Evolutionary conservation across 2,113 vertebrate species (phyloP).

Genomic region (Pyrgilauda ruficollis): DNA sequence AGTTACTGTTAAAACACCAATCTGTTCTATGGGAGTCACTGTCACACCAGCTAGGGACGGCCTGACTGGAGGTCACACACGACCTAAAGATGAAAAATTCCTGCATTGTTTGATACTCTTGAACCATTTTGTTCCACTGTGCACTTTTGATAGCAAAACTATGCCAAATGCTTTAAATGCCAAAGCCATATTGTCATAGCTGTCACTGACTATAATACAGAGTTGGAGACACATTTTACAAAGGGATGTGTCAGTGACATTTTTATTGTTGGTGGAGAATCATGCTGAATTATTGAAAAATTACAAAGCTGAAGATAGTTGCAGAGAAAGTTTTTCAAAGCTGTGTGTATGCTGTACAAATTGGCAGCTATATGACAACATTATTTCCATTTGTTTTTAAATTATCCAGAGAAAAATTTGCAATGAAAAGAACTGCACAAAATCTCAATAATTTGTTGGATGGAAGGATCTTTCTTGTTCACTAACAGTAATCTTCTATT

Average conservation of each 20-base stretch:
- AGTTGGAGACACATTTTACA: background rate
- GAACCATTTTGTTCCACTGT: background rate
- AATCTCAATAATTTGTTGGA: background rate
- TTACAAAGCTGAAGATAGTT: background rate
- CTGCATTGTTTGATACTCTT: background rate
- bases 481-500: background rate
- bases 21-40: background rate
- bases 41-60: background rate
- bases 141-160: background rate
- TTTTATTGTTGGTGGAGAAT: background rate
- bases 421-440: background rate
- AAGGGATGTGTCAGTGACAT: background rate
- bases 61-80: background rate
- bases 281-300: background rate
- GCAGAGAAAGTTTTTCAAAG: background rate
- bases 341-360: background rate
- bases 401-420: background rate
- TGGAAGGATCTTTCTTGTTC: background rate
- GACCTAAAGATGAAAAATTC: background rate
- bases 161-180: background rate
- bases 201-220: background rate
- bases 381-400: background rate
- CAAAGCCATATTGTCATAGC: background rate
- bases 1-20: background rate
- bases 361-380: background rate